Evolutionary conservation across 2,113 vertebrate species (phyloP).

Genomic region (Toxotes jaculatrix): DNA sequence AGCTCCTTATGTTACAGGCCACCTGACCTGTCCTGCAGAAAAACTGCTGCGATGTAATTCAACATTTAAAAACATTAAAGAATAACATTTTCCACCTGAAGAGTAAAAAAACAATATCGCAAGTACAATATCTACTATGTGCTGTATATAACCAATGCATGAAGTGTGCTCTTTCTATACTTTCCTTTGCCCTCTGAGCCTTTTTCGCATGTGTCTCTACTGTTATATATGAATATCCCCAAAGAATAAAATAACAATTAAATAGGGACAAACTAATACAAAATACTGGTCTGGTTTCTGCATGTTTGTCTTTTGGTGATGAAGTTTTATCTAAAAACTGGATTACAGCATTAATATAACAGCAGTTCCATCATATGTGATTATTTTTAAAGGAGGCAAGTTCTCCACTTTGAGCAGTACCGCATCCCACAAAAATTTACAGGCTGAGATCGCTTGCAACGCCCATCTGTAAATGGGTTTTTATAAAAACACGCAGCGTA

Average conservation of each 20-base stretch:
- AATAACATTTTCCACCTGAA: background rate
- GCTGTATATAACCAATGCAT: background rate
- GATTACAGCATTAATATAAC: background rate
- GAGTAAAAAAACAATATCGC: background rate
- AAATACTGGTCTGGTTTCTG: background rate
- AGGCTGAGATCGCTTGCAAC: background rate
- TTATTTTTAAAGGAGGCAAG: background rate
- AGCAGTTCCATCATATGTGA: background rate
- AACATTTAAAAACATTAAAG: background rate
- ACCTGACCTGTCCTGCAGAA: slow-evolving; percentile 23
- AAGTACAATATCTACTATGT: background rate
- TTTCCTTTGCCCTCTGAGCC: background rate
- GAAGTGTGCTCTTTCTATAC: background rate
- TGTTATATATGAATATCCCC: background rate
- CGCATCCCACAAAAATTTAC: slow-evolving; percentile 22
- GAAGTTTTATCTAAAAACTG: background rate
- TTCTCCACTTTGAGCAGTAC: background rate
- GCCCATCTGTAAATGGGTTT: background rate
- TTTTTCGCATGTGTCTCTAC: background rate
- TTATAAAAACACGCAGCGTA: background rate
- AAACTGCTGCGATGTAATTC: background rate
- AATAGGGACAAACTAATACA: background rate
- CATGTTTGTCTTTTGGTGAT: background rate
- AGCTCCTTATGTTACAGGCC: background rate
- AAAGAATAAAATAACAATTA: background rate